Conservation (phyloP, 2,797 vertebrate species). For the Gymnocypris eckloni region DNA sequence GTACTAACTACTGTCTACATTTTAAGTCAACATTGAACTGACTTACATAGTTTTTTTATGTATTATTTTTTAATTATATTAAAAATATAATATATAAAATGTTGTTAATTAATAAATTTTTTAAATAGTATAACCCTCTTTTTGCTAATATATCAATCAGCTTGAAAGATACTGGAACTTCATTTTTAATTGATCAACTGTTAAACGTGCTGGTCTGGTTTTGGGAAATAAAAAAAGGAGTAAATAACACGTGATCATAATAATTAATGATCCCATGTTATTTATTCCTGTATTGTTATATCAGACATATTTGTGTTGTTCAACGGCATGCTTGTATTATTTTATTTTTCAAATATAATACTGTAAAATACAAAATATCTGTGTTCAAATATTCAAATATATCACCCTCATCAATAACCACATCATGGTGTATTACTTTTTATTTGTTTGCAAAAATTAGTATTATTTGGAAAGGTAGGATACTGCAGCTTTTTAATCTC, state of each 20-base stretch:
- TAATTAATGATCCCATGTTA: not conserved
- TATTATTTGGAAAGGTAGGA: not conserved
- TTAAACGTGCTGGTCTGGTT: not conserved
- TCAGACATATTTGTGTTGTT: not conserved
- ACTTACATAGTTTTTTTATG: not conserved
- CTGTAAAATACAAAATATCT: slow-evolving; percentile 56
- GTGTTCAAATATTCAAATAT: slow-evolving; percentile 59
- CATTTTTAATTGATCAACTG: not conserved
- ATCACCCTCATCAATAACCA: slow-evolving; percentile 68
- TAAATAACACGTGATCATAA: too few species aligned
- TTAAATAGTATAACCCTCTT: not conserved
- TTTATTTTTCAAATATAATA: slow-evolving; percentile 64
- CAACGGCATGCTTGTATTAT: slow-evolving; percentile 57
- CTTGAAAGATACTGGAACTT: not conserved
- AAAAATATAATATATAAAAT: not conserved
- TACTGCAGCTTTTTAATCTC: slow-evolving; percentile 1
- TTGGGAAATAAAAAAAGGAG: not conserved
- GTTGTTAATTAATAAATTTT: not conserved
- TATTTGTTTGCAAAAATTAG: slow-evolving; percentile 40
- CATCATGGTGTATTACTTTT: slow-evolving; percentile 47
- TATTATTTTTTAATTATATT: not conserved
- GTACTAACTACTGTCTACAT: not conserved
- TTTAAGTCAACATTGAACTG: not conserved
- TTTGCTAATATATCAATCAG: not conserved
- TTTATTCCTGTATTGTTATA: not conserved